A percentile compares a stretch with the other conserved stretches of the same genome.
phyloP scores from a whole-genome alignment of 1,140 invertebrate species.

The Potamilus streckersoni region DNA sequence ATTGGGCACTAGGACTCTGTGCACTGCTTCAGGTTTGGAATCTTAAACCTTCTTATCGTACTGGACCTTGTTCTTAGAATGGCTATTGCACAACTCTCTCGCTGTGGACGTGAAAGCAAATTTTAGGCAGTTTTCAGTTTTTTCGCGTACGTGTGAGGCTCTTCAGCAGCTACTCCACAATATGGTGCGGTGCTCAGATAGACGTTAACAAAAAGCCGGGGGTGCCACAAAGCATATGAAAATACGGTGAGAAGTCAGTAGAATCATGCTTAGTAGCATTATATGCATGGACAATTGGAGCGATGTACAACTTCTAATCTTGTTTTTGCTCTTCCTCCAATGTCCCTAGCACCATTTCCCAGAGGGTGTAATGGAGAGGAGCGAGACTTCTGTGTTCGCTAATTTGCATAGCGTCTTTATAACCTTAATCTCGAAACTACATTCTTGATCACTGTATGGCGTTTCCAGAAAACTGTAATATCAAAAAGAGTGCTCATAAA shows the following conservation, averaged over 20 bases:
- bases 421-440: conserved; percentile 1
- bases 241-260: neutral
- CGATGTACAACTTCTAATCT: conserved; percentile 7
- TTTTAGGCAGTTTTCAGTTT: conserved; percentile 3
- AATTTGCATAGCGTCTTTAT: conserved; percentile 7
- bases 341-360: conserved; percentile 6
- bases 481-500: neutral
- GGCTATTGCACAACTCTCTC: conserved; percentile 4
- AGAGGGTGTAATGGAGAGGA: conserved; percentile 5
- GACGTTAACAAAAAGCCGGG: too few relatives aligned
- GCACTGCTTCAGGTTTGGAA: conserved; percentile 10
- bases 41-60: conserved; percentile 23
- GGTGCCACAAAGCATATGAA: too few relatives aligned
- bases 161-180: too few relatives aligned
- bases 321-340: conserved; percentile 4
- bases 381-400: neutral
- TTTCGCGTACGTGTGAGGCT: conserved; percentile 1
- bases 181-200: too few relatives aligned
- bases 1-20: conserved; percentile 26
- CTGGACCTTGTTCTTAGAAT: conserved; percentile 7
- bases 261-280: conserved; percentile 3
- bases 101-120: conserved; percentile 14
- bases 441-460: conserved; percentile 1
- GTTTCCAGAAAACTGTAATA: conserved; percentile 2
- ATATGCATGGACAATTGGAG: conserved; percentile 7